A percentile compares a stretch with the other conserved stretches of the same genome.
Evolutionary conservation across 2,797 vertebrate species (phyloP).

Genomic region (Iguana delicatissima): DNA sequence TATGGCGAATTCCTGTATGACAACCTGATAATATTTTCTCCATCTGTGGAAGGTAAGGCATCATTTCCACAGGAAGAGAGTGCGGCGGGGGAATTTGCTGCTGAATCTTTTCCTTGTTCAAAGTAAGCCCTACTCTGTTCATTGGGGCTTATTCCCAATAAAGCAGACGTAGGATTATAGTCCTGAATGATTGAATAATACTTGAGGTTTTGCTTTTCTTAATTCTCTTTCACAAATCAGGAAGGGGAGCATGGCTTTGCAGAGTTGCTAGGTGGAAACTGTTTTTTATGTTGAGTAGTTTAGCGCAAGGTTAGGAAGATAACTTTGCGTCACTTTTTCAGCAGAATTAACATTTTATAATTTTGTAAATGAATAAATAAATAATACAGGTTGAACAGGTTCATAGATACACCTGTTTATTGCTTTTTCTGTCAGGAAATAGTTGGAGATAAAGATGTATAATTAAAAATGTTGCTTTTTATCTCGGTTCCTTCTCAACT

Average conservation of each 20-base stretch:
- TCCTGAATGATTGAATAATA: background rate
- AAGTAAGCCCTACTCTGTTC: no score
- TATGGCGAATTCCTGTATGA: conserved; percentile 97
- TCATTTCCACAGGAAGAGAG: fast-evolving
- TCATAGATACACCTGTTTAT: no score
- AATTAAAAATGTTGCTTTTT: background rate
- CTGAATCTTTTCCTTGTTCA: no score
- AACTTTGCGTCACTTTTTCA: background rate
- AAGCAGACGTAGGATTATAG: no score
- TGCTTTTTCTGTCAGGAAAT: background rate
- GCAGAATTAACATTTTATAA: background rate
- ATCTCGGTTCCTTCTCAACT: background rate
- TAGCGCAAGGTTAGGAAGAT: background rate
- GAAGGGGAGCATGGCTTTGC: no score
- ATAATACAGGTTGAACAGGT: no score
- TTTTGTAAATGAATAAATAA: background rate
- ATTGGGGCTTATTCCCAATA: no score
- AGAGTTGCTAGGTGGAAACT: background rate
- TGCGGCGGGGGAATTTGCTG: background rate
- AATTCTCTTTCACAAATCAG: background rate
- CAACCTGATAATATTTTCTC: conserved; percentile 94
- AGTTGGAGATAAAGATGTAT: background rate
- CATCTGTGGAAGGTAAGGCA: conserved; percentile 93
- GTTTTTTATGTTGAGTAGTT: no score
- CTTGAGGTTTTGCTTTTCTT: fast-evolving